Conservation (phyloP, 2,113 vertebrate species). For the Halichoeres trimaculatus region DNA sequence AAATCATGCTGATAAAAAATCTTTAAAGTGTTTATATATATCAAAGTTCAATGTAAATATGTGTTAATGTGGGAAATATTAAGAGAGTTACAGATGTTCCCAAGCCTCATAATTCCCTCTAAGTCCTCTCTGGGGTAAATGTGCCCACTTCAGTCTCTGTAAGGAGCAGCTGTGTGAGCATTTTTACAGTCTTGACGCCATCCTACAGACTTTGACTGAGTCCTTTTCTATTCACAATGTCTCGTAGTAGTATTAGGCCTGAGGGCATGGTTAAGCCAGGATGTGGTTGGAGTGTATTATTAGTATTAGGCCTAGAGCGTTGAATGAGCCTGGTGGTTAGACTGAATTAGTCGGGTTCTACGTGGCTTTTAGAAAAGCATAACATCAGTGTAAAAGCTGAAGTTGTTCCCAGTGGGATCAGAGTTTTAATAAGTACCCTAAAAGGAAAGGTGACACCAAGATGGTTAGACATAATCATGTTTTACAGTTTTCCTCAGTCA, state of each 20-base stretch:
- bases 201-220: constrained; percentile 47
- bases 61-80: constrained; percentile 9
- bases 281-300: constrained; percentile 71
- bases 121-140: constrained; percentile 7
- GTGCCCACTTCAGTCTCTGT: constrained; percentile 35
- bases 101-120: constrained; percentile 18
- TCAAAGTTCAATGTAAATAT: background rate
- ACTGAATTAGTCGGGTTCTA: constrained; percentile 57
- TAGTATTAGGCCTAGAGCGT: constrained; percentile 60
- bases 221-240: constrained; percentile 59
- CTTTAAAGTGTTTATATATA: constrained; percentile 5
- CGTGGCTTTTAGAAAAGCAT: constrained; percentile 59
- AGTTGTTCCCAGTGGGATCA: constrained; percentile 32
- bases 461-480: constrained; percentile 12
- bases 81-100: constrained; percentile 39
- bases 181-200: constrained; percentile 45
- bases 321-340: constrained; percentile 60
- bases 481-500: too few species aligned
- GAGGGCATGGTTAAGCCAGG: constrained; percentile 69
- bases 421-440: constrained; percentile 24
- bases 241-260: constrained; percentile 65
- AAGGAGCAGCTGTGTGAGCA: constrained; percentile 34
- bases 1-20: background rate
- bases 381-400: constrained; percentile 49
- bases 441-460: constrained; percentile 14